These are phyloP conservation scores for Colletes collaris DNA, from an alignment of 2,888 invertebrate genomes.

Conservation along the genomic window DNA sequence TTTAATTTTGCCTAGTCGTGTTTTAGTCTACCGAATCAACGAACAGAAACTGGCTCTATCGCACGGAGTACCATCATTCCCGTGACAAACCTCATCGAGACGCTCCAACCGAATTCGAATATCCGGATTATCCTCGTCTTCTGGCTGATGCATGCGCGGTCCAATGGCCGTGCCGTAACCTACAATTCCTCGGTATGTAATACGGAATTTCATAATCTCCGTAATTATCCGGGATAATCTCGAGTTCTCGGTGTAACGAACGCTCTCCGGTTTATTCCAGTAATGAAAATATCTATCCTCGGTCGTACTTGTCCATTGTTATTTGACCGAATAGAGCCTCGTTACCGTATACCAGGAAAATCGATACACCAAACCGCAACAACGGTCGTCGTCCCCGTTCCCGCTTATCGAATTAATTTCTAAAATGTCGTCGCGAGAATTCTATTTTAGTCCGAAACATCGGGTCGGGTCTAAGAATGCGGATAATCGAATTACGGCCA, in stretches of 20 bases:
- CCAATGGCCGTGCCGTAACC: slow-evolving; percentile 15
- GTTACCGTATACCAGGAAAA: not conserved
- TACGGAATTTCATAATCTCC: slow-evolving; percentile 42
- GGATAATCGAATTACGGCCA: not conserved
- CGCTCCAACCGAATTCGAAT: slow-evolving; percentile 21
- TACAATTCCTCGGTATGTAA: slow-evolving; percentile 30
- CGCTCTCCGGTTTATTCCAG: slow-evolving; percentile 20
- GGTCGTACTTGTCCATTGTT: slow-evolving; percentile 21
- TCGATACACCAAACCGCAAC: not conserved
- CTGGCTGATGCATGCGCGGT: slow-evolving; percentile 12
- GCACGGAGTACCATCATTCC: not conserved
- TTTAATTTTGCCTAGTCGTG: too few relatives aligned
- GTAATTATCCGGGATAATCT: slow-evolving; percentile 35
- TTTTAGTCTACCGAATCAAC: not conserved
- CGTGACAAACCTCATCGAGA: slow-evolving; percentile 4
- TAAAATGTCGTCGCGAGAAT: not conserved
- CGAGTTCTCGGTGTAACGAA: slow-evolving; percentile 21
- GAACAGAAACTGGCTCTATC: slow-evolving; percentile 19
- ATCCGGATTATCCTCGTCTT: slow-evolving; percentile 22
- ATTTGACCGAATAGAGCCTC: slow-evolving; percentile 3
- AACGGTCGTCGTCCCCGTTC: not conserved
- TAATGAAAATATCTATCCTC: slow-evolving; percentile 36
- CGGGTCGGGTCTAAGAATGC: not conserved
- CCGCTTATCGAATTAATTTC: slow-evolving; percentile 5
- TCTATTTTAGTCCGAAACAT: not conserved